Base-by-base conservation (phyloP, 2,888 invertebrate species). In the Lasioglossum malachurum region DNA sequence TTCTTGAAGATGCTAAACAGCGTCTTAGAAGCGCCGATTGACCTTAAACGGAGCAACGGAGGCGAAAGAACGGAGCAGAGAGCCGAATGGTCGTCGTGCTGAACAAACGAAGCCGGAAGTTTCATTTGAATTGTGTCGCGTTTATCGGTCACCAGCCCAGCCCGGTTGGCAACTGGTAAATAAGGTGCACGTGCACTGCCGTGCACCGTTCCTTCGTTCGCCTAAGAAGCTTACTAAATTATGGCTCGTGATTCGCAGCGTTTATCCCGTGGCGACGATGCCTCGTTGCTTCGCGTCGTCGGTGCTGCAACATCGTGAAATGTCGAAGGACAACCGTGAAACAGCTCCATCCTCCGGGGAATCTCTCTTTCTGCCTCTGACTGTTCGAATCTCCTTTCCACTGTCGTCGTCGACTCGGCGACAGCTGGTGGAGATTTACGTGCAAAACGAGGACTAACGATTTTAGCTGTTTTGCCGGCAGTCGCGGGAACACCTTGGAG, bases 101-200 rank as follows among this genome's bases (percentile, higher is more conserved):
- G 78, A 69, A 82, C 88, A 90, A 92, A 89, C 86, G 85, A 87
- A 91, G 78, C 91, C 92, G 92, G 92, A 92, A 92, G 89, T 92
- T 91, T 89, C 88, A 89, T 91, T 90, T 91, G 86, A 91, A 91
- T 91, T 88, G 83, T 78, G 82, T 78, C 49, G 79, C 87, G 88
- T 92, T 91, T 90, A 89, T 89, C 85, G 83, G 83, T 69, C 77
- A 75, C 77, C 74, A 64, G 69, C 49, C 72, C 35, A 31, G 64
- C 46, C 23, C 31, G 72, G 41, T 53, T 44, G 73, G 46, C 67
- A 41, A 44, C 75, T 60, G 64, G 38, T 84, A 84, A 89, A 86
- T 86, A 73, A 87, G 73, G 75, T 73, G 83, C 86, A 88, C 78
- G 84, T 82, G 88, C 82, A 75, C 71, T 23, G 31, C 16, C 64